Evolutionary conservation across 2,888 invertebrate genomes (phyloP).

Genomic region (Lepetodrilus schrolli): DNA sequence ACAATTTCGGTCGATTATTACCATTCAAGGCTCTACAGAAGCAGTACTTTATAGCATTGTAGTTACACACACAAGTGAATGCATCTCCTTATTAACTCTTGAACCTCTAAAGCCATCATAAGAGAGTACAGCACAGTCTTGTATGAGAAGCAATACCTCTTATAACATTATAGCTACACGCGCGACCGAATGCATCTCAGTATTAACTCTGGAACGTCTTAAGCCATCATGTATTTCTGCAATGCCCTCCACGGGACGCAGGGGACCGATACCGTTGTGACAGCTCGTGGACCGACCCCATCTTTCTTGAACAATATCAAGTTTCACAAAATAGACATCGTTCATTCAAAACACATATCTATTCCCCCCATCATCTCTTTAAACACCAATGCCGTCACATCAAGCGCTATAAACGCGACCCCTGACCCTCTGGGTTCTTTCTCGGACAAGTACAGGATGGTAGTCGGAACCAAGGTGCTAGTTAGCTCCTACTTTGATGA

Average conservation of each 20-base stretch:
- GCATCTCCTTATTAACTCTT: no score
- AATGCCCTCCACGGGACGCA: not conserved
- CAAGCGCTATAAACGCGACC: conserved; percentile 24
- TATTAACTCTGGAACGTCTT: no score
- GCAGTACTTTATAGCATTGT: no score
- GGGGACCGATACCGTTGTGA: not conserved
- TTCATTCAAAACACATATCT: conserved; percentile 26
- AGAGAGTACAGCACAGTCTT: no score
- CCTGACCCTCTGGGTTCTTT: not conserved
- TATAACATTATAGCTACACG: no score
- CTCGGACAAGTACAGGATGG: conserved; percentile 17
- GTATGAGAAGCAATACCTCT: no score
- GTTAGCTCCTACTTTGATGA: conserved; percentile 14
- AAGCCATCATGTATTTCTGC: no score
- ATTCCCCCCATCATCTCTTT: conserved; percentile 1
- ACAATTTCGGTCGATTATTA: no score
- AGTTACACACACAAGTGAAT: no score
- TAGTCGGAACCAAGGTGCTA: not conserved
- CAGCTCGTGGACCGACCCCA: not conserved
- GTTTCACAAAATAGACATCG: conserved; percentile 26
- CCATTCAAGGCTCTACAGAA: no score
- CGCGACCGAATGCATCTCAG: no score
- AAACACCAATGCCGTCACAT: conserved; percentile 17
- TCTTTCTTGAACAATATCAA: not conserved
- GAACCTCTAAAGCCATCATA: no score